These are phyloP conservation scores for Castor canadensis DNA, from an alignment of 2,113 vertebrate species.

Conservation along the genomic window DNA sequence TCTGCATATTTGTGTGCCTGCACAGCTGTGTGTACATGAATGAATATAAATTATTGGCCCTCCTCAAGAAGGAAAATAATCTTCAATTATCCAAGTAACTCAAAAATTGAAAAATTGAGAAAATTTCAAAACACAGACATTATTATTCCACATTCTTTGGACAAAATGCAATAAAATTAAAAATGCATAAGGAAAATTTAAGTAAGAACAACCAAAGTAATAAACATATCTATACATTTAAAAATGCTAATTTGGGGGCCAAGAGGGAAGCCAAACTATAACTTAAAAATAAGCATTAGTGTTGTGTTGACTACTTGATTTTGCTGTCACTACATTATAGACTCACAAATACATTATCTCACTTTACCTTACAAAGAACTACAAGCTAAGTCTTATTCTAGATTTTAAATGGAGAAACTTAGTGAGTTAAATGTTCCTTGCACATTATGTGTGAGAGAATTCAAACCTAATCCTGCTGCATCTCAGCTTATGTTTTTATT, in stretches of 20 bases:
- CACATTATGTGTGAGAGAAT: background rate
- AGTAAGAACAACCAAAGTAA: background rate
- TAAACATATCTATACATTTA: no score
- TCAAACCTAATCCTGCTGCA: background rate
- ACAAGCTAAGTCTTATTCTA: background rate
- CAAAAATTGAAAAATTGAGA: background rate
- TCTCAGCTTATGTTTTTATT: background rate
- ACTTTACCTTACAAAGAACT: background rate
- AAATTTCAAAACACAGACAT: background rate
- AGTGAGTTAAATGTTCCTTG: background rate
- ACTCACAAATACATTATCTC: background rate
- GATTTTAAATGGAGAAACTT: background rate
- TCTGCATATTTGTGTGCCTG: background rate
- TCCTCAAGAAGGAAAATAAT: background rate
- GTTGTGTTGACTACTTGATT: background rate
- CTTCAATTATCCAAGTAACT: background rate
- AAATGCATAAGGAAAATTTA: constrained; percentile 21
- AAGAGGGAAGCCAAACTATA: background rate
- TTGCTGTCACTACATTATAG: background rate
- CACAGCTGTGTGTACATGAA: background rate
- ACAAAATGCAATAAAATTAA: background rate
- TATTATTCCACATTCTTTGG: background rate
- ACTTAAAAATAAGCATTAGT: background rate
- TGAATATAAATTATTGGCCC: background rate
- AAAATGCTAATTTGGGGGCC: no score